phyloP scores from a whole-genome alignment of 2,888 invertebrate genomes.

The Thumatha senex region DNA sequence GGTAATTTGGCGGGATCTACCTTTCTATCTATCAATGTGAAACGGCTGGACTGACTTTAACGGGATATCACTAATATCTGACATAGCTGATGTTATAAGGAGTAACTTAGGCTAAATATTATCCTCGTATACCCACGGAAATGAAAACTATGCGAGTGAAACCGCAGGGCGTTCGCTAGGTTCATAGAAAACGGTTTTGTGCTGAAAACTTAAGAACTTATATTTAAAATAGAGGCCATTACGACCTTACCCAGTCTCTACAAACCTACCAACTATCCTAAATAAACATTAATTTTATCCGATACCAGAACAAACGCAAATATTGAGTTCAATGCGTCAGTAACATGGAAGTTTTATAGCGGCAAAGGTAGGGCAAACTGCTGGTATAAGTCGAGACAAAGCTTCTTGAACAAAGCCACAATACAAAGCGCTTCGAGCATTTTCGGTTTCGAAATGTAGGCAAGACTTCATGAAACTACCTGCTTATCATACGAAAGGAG shows the following conservation, averaged over 20 bases:
- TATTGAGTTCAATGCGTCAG: constrained; percentile 19
- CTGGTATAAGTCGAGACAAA: constrained; percentile 55
- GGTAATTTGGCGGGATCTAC: no score
- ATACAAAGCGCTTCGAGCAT: constrained; percentile 28
- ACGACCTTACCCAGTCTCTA: constrained; percentile 2
- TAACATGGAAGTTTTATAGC: constrained; percentile 40
- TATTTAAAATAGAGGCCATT: not conserved
- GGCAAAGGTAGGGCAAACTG: constrained; percentile 25
- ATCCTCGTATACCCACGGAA: no score
- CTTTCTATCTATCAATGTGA: no score
- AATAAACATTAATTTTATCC: constrained; percentile 29
- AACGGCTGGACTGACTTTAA: no score
- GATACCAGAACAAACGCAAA: constrained; percentile 32
- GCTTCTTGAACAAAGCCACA: constrained; percentile 53
- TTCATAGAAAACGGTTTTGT: not conserved
- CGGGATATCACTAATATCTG: no score
- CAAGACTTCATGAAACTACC: constrained; percentile 55
- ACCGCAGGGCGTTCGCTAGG: no score
- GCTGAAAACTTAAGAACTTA: not conserved
- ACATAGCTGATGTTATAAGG: no score
- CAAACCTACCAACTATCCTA: constrained; percentile 22
- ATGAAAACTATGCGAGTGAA: no score
- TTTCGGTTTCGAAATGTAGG: constrained; percentile 49
- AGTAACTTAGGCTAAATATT: no score
- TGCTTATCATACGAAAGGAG: constrained; percentile 36